phyloP scores from a whole-genome alignment of 2,888 invertebrate genomes.

The Phalera bucephala region DNA sequence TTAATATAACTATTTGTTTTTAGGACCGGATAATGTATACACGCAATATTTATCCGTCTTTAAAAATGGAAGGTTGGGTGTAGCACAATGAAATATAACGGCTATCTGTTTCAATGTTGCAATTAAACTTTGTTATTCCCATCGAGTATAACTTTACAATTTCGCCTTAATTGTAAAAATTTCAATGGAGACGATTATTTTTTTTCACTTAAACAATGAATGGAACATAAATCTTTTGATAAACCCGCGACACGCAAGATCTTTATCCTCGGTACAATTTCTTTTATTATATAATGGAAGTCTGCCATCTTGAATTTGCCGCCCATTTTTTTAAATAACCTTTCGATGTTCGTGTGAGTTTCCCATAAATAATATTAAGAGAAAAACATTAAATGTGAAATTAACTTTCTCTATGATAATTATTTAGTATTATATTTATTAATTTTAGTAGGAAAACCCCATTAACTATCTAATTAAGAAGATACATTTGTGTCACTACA shows the following conservation, averaged over 20 bases:
- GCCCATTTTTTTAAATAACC: neutral
- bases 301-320: slow-evolving; percentile 4
- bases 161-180: slow-evolving; percentile 11
- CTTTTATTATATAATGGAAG: slow-evolving; percentile 16
- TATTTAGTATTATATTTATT: too few species aligned
- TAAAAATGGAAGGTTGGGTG: too few species aligned
- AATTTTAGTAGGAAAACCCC: too few species aligned
- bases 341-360: neutral
- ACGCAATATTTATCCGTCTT: too few species aligned
- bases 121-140: slow-evolving; percentile 23
- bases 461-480: too few species aligned
- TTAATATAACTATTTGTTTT: too few species aligned
- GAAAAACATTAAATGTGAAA: neutral
- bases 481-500: too few species aligned
- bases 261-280: too few species aligned
- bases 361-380: neutral
- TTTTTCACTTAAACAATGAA: slow-evolving; percentile 12
- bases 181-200: slow-evolving; percentile 15
- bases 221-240: slow-evolving; percentile 12
- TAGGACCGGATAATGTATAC: too few species aligned
- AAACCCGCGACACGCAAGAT: slow-evolving; percentile 12
- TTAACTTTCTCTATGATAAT: neutral
- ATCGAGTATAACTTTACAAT: slow-evolving; percentile 14
- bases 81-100: neutral
- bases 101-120: slow-evolving; percentile 22